A percentile compares a stretch with the other conserved stretches of the same genome.
Evolutionary conservation across 1,140 invertebrate genomes (phyloP).

Genomic region (Drosophila obscura): DNA sequence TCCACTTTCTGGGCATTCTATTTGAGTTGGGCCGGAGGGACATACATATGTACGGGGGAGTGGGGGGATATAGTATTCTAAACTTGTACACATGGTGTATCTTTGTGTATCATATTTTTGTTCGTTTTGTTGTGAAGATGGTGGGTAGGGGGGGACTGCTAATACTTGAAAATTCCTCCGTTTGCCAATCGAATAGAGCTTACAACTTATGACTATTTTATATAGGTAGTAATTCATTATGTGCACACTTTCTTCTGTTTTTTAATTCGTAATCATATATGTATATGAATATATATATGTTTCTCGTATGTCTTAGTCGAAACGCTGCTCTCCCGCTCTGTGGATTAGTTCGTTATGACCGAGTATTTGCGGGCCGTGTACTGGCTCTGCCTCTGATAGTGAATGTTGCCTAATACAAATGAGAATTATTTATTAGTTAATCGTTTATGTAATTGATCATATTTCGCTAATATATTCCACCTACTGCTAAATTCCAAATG

Average conservation of each 20-base stretch:
- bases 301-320: slow-evolving; percentile 10
- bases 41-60: slow-evolving; percentile 5
- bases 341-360: slow-evolving; percentile 75
- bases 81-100: slow-evolving; percentile 16
- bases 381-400: slow-evolving; percentile 83
- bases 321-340: slow-evolving; percentile 30
- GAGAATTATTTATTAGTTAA: slow-evolving; percentile 72
- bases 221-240: slow-evolving; percentile 51
- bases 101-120: slow-evolving; percentile 20
- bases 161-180: slow-evolving; percentile 69
- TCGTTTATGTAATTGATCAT: slow-evolving; percentile 27
- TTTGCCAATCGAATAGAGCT: slow-evolving; percentile 61
- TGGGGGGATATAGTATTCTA: slow-evolving; percentile 19
- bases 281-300: not conserved
- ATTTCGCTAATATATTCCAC: slow-evolving; percentile 46
- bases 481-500: slow-evolving; percentile 14
- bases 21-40: not conserved
- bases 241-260: slow-evolving; percentile 36
- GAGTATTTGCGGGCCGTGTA: slow-evolving; percentile 82
- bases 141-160: slow-evolving; percentile 46
- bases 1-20: slow-evolving; percentile 72
- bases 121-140: slow-evolving; percentile 9
- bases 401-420: slow-evolving; percentile 78
- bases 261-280: slow-evolving; percentile 45
- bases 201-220: slow-evolving; percentile 77